phyloP scores from a whole-genome alignment of 2,797 vertebrate species.

The Peromyscus attwateri region DNA sequence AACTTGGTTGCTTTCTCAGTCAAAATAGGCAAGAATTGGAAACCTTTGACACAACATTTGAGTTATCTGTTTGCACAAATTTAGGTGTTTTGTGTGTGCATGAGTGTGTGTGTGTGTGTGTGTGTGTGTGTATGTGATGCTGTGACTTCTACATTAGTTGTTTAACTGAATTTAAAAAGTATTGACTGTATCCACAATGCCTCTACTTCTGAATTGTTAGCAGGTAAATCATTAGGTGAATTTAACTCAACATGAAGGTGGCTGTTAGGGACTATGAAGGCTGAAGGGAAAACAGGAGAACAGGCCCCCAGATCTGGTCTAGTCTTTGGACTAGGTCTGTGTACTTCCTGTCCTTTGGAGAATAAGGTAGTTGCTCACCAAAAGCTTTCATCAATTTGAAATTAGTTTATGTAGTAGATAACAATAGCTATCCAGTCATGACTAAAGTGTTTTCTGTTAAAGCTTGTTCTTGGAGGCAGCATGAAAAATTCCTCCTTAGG shows the following conservation, averaged over 20 bases:
- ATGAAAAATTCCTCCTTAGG: background rate
- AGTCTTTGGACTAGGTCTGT: constrained; percentile 9
- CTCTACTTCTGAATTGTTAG: background rate
- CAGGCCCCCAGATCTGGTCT: background rate
- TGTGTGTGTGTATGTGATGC: background rate
- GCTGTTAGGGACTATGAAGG: constrained; percentile 41
- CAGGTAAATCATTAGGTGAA: background rate
- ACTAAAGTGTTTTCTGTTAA: constrained; percentile 45
- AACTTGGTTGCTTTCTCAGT: background rate
- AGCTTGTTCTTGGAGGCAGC: constrained; percentile 11
- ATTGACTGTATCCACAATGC: background rate
- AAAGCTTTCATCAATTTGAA: constrained; percentile 55
- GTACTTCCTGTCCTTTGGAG: constrained; percentile 38
- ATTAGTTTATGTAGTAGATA: constrained; percentile 33
- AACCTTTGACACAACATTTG: background rate
- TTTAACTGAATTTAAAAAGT: constrained; percentile 21
- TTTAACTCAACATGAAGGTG: background rate
- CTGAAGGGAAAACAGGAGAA: constrained; percentile 13
- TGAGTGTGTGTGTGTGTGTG: background rate
- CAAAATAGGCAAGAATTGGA: background rate
- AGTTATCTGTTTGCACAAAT: background rate
- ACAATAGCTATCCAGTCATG: background rate
- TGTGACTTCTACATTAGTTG: constrained; percentile 13
- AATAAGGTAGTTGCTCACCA: constrained; percentile 23
- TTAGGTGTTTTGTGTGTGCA: background rate